Conservation (phyloP, 92 coral and sea anemone genomes). For the Parazoanthus darwini region DNA sequence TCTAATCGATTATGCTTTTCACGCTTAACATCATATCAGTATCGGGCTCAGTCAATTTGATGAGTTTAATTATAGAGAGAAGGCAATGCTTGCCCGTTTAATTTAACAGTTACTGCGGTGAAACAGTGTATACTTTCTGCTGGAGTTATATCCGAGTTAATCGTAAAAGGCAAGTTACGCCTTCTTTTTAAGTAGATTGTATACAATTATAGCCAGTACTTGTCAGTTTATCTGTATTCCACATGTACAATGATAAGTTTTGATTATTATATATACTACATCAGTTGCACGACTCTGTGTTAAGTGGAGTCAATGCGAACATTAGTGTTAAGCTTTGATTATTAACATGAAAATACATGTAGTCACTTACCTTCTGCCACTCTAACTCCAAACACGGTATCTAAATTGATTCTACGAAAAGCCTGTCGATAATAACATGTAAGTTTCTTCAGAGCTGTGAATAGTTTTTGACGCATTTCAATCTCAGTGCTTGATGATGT, state of each 20-base stretch:
- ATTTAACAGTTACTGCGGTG: no score
- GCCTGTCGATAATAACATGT: constrained; percentile 56
- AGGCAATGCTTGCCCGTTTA: no score
- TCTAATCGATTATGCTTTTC: no score
- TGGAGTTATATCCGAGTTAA: no score
- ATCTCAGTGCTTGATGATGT: background rate
- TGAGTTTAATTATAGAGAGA: no score
- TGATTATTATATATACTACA: background rate
- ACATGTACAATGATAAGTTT: background rate
- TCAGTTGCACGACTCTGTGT: background rate
- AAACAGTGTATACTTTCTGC: no score
- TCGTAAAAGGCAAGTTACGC: no score
- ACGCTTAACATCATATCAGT: no score
- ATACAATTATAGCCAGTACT: background rate
- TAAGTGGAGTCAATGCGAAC: background rate
- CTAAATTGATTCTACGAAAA: constrained; percentile 65
- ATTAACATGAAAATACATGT: background rate
- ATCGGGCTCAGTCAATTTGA: no score
- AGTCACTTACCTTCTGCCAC: constrained; percentile 72
- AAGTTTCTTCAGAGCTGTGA: constrained; percentile 49
- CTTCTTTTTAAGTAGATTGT: no score
- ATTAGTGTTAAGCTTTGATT: background rate
- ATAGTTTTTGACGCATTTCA: background rate
- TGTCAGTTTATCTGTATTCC: background rate
- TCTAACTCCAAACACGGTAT: constrained; percentile 73